Percentiles rank a stretch among this genome's conserved stretches.
phyloP scores from a whole-genome alignment of 2,797 vertebrate genomes.

The Orestias chungarensis region DNA sequence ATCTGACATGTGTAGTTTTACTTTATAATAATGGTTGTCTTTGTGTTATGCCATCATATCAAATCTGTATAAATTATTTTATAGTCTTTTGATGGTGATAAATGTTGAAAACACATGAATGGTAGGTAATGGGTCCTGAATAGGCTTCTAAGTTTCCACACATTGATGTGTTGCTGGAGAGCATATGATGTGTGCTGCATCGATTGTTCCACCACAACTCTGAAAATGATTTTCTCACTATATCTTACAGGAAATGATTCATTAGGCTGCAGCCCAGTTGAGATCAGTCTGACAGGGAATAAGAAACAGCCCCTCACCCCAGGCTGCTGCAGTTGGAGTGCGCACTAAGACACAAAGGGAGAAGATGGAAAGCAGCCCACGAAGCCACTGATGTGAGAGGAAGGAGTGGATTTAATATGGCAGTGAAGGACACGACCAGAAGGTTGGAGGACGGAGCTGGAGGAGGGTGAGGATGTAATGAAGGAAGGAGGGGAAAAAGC shows the following conservation, averaged over 20 bases:
- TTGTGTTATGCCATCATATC: neutral
- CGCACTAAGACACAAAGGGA: slow-evolving; percentile 45
- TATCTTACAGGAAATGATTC: slow-evolving; percentile 76
- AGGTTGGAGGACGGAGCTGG: slow-evolving; percentile 19
- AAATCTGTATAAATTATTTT: neutral
- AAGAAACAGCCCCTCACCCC: slow-evolving; percentile 73
- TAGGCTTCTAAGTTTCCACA: slow-evolving; percentile 38
- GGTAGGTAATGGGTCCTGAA: slow-evolving; percentile 13
- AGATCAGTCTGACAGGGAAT: slow-evolving; percentile 67
- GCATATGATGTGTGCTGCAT: slow-evolving; percentile 46
- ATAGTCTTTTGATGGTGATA: neutral
- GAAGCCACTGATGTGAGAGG: slow-evolving; percentile 24
- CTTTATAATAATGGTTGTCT: neutral
- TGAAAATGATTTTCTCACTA: slow-evolving; percentile 74
- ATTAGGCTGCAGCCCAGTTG: slow-evolving; percentile 66
- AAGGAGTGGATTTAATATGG: slow-evolving; percentile 14
- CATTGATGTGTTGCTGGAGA: slow-evolving; percentile 45
- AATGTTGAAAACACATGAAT: neutral
- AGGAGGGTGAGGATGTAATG: slow-evolving; percentile 36
- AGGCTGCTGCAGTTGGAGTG: slow-evolving; percentile 59
- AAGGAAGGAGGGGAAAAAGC: slow-evolving; percentile 27
- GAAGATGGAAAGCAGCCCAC: slow-evolving; percentile 58
- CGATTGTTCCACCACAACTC: slow-evolving; percentile 46
- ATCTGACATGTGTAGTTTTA: neutral
- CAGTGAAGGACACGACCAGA: slow-evolving; percentile 24